phyloP scores from a whole-genome alignment of 1,140 invertebrate genomes.

The Solenopsis invicta region DNA sequence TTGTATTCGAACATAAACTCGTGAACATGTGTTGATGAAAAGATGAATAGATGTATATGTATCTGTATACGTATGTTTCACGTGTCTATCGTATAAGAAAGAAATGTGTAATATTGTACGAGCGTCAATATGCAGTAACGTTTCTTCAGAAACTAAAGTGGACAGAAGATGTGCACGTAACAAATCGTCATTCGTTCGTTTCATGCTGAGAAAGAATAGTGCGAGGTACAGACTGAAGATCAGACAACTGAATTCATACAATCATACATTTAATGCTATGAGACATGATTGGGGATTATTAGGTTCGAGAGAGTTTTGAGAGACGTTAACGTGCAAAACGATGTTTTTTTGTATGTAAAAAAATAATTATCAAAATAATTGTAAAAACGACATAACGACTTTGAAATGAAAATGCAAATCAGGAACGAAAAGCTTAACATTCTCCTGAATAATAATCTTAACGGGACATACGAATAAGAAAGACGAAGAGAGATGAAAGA shows the following conservation, averaged over 20 bases:
- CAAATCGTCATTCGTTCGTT: constrained; percentile 27
- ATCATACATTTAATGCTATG: constrained; percentile 31
- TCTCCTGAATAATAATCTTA: constrained; percentile 35
- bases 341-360: not conserved
- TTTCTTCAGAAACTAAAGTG: constrained; percentile 4
- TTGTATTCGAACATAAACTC: constrained; percentile 1
- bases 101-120: constrained; percentile 8
- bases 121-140: constrained; percentile 36
- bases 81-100: not conserved
- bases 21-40: not conserved
- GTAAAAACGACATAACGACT: not conserved
- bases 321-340: not conserved
- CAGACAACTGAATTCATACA: constrained; percentile 12
- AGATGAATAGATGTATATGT: constrained; percentile 31
- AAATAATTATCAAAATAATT: constrained; percentile 2
- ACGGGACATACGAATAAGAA: constrained; percentile 13
- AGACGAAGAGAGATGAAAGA: not conserved
- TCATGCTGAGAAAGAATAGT: constrained; percentile 38
- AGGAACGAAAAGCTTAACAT: constrained; percentile 43
- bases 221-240: constrained; percentile 14
- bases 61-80: not conserved
- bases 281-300: not conserved
- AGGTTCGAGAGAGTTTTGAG: not conserved
- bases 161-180: constrained; percentile 4
- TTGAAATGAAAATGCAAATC: constrained; percentile 40